phyloP scores from a whole-genome alignment of 2,888 invertebrate genomes.

The Nebria brevicollis region DNA sequence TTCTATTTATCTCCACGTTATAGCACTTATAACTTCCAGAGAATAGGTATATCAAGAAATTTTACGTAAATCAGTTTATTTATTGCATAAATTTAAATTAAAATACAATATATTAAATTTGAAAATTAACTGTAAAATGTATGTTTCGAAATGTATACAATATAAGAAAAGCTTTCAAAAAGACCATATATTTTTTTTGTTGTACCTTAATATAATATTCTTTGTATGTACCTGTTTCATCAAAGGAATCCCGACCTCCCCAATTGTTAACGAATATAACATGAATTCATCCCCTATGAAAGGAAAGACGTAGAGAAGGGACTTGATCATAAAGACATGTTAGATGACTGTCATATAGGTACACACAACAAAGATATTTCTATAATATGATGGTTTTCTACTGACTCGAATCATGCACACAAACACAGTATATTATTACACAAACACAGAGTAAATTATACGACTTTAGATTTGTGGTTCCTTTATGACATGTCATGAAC shows the following conservation, averaged over 20 bases:
- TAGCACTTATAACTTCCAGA: too few species aligned
- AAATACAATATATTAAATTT: too few species aligned
- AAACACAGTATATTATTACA: conserved; percentile 3
- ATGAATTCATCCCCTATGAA: not conserved
- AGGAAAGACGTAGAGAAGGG: not conserved
- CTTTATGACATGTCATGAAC: conserved; percentile 47
- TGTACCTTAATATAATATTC: not conserved
- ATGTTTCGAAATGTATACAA: too few species aligned
- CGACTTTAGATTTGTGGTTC: conserved; percentile 51
- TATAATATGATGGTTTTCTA: not conserved
- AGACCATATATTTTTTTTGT: not conserved
- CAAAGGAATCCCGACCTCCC: not conserved
- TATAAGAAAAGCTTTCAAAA: not conserved
- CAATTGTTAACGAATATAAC: not conserved
- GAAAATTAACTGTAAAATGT: too few species aligned
- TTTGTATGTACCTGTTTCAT: not conserved
- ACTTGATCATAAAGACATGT: not conserved
- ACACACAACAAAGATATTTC: not conserved
- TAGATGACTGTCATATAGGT: conserved; percentile 1
- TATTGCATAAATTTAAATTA: too few species aligned
- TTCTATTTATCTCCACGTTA: not conserved
- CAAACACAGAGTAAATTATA: conserved; percentile 29
- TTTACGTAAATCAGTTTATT: too few species aligned
- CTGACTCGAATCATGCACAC: too few species aligned
- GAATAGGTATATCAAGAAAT: too few species aligned